phyloP scores from a whole-genome alignment of 2,113 vertebrate species.

The Chelonoidis abingdonii region DNA sequence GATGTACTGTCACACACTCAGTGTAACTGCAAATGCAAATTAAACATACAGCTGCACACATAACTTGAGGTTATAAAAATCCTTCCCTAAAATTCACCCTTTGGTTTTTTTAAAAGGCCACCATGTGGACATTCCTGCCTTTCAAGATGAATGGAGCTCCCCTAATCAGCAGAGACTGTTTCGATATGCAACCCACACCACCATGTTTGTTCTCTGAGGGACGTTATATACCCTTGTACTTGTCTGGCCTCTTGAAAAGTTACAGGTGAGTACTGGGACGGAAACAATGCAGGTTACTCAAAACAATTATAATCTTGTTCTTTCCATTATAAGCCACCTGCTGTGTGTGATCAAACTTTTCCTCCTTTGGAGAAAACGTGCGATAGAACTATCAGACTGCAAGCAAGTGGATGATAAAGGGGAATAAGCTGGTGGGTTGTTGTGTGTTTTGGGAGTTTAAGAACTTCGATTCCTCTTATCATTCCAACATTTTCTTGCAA shows the following conservation, averaged over 20 bases:
- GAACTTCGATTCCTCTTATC: neutral
- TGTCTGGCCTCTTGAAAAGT: neutral
- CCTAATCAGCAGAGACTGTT: accelerated
- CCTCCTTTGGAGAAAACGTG: neutral
- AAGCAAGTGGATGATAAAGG: neutral
- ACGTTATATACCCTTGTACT: neutral
- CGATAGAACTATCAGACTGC: neutral
- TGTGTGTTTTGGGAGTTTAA: neutral
- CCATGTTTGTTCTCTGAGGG: neutral
- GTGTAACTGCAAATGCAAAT: neutral
- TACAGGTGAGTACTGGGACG: neutral
- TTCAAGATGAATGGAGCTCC: neutral
- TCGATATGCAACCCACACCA: neutral
- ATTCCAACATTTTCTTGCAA: neutral
- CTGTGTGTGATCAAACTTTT: neutral
- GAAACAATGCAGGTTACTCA: neutral
- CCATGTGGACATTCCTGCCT: neutral
- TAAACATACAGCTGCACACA: accelerated
- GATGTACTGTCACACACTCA: neutral
- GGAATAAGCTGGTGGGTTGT: neutral
- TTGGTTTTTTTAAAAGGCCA: no score
- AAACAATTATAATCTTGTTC: neutral
- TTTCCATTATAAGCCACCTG: neutral
- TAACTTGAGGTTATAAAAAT: neutral
- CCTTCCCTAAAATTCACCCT: neutral